Base-by-base conservation (phyloP, 30 jellyfish, hydroid and myxozoan genomes). In the Aurelia sp. region DNA sequence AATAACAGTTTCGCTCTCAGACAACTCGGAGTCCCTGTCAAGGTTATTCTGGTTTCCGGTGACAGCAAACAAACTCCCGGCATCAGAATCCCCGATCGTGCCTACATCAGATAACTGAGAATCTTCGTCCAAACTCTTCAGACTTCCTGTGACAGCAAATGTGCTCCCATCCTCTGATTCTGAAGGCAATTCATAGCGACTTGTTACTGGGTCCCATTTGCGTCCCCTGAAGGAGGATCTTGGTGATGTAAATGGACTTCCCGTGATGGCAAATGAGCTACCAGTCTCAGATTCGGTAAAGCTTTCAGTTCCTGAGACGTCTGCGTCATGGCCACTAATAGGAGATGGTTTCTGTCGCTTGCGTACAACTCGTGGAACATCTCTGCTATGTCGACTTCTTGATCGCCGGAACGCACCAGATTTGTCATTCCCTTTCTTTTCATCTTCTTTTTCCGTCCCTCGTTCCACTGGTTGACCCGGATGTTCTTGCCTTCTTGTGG, bases 231-330 rank as follows among this genome's bases (percentile, higher is more conserved):
- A 60, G 13, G 88, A 77, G 11, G 88, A 70, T 77, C 88, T 60
- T 13, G 88, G 88, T 10, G 88, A 77, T 2, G 63, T 64, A 16
- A 50, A n/a, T 17, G 88, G 88, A 53, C 88, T 77, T 15, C 78
- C 77, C 13, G 88, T 77, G 18, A 77, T 62, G 22, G 78, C 88
- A 40, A 77, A 77, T 1, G 88, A 17, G 52, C 88, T 77, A 8
- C 88, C 88, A 62, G 40, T 76, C 20, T 77, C 88, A 6, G 88
- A 77, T 33, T 77, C 88, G 20, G 88, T 77, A 21, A 77, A 77
- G 3, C 50, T 77, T 27, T 77, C 88, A 13, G 78, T 60, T 4
- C 67, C 88, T 13, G 71, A 64, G 8, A 69, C 21, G 3, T 77
- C 88, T 12, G 88, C 48, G 48, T 77, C 88, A 3, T 38, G 77